Conservation (phyloP, 2,113 vertebrate genomes). For the Trogon melanurus region DNA sequence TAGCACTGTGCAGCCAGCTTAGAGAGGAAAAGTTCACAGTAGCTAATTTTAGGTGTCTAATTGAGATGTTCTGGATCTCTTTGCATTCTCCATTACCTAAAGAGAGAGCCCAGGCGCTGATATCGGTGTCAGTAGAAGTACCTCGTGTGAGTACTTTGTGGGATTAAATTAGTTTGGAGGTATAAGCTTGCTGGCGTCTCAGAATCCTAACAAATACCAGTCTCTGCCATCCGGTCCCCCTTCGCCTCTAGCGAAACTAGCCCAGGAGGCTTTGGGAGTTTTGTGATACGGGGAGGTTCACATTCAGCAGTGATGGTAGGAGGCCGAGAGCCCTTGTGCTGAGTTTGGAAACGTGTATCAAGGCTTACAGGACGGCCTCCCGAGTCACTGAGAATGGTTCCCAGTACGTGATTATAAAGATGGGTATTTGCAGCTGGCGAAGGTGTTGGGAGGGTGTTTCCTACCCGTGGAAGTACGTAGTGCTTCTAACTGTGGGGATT, state of each 20-base stretch:
- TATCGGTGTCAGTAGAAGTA: background rate
- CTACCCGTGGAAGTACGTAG: background rate
- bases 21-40: conserved; percentile 20
- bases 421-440: background rate
- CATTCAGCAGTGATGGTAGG: background rate
- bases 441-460: background rate
- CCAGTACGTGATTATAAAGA: fast-evolving
- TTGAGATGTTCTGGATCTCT: conserved; percentile 16
- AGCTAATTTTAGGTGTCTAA: conserved; percentile 25
- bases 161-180: background rate
- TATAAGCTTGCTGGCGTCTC: background rate
- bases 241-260: fast-evolving
- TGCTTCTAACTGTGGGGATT: background rate
- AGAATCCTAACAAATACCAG: background rate
- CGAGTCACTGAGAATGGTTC: background rate
- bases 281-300: fast-evolving
- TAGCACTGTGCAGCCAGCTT: background rate
- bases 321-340: background rate
- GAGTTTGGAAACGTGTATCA: background rate
- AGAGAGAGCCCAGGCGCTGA: background rate
- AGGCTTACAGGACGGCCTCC: background rate
- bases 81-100: conserved; percentile 32
- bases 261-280: background rate
- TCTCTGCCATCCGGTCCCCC: background rate
- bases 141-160: background rate